These are phyloP conservation scores for Drosophila arawakana DNA, from an alignment of 1,140 invertebrate species.

Conservation along the genomic window DNA sequence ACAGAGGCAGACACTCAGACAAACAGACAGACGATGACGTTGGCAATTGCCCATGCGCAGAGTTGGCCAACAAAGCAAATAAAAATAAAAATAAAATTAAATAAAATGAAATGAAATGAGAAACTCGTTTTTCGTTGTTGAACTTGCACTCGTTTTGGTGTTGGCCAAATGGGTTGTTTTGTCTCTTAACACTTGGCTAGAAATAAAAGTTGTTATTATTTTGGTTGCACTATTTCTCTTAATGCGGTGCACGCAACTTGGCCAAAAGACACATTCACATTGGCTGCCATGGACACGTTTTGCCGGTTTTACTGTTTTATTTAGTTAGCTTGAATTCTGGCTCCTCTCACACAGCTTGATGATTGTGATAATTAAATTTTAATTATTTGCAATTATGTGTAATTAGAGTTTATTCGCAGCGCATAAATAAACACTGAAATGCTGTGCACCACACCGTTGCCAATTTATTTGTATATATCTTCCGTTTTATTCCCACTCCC, in stretches of 20 bases:
- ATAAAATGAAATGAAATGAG: constrained; percentile 39
- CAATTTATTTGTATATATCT: constrained; percentile 48
- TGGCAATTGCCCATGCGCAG: constrained; percentile 20
- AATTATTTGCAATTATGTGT: constrained; percentile 75
- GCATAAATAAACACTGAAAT: constrained; percentile 66
- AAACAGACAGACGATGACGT: constrained; percentile 9
- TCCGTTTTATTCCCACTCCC: constrained; percentile 18
- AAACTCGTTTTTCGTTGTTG: constrained; percentile 73
- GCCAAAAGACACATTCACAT: constrained; percentile 60
- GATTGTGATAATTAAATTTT: constrained; percentile 81
- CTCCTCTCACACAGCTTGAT: constrained; percentile 54
- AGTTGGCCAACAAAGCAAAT: constrained; percentile 40
- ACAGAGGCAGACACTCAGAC: background rate
- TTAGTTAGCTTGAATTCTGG: constrained; percentile 27
- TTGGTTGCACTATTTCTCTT: constrained; percentile 42
- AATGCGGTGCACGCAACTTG: constrained; percentile 59
- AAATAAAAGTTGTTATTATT: constrained; percentile 55
- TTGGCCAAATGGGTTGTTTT: constrained; percentile 49
- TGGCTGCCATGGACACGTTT: constrained; percentile 68
- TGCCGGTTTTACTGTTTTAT: constrained; percentile 58
- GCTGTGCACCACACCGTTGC: constrained; percentile 44
- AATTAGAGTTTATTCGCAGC: constrained; percentile 61
- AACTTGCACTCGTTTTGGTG: constrained; percentile 77
- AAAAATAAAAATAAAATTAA: constrained; percentile 23
- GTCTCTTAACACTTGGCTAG: constrained; percentile 63